Evolutionary conservation across 2,888 invertebrate genomes (phyloP).

Genomic region (Dusona sp.): DNA sequence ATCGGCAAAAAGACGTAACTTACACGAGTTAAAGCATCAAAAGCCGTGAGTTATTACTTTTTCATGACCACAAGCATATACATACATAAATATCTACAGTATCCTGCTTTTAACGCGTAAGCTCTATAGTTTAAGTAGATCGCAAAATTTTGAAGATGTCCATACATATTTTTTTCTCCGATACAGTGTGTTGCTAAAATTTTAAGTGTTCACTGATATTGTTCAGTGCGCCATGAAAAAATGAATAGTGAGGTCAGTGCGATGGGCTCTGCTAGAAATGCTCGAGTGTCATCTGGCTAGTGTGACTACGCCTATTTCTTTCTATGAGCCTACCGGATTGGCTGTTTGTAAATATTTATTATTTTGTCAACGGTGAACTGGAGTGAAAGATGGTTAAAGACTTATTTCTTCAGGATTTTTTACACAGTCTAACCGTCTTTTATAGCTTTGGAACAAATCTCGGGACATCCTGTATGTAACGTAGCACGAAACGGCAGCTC

Average conservation of each 20-base stretch:
- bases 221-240: neutral
- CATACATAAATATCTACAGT: constrained; percentile 1
- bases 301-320: neutral
- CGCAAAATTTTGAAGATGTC: neutral
- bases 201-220: neutral
- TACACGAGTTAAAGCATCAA: neutral
- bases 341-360: neutral
- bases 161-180: neutral
- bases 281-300: neutral
- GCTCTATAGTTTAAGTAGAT: neutral
- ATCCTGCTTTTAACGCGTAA: neutral
- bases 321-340: neutral
- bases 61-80: neutral
- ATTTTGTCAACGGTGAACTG: neutral
- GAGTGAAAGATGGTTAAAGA: neutral
- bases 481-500: constrained; percentile 36
- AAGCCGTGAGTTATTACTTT: neutral
- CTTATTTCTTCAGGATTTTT: neutral
- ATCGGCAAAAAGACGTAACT: constrained; percentile 1
- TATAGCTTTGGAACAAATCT: neutral
- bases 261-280: neutral
- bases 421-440: neutral
- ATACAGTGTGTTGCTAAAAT: neutral
- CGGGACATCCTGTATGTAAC: neutral
- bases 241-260: neutral